These are phyloP conservation scores for Pteropus alecto DNA, from an alignment of 2,113 vertebrate species.

Conservation along the genomic window DNA sequence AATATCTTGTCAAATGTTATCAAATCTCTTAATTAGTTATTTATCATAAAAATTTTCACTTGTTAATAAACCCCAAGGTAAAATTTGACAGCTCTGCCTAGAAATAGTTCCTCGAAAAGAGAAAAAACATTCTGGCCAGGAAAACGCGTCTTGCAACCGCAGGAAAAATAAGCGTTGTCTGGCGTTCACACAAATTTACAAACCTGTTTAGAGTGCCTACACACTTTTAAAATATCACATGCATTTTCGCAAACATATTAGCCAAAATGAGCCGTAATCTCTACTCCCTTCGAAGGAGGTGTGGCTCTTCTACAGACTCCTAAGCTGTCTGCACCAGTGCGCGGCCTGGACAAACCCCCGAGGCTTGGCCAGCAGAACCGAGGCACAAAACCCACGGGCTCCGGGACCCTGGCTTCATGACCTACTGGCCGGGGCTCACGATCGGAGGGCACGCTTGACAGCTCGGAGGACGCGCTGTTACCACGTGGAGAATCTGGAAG, in stretches of 20 bases:
- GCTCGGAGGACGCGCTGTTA: too few species aligned
- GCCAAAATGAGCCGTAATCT: neutral
- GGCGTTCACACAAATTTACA: neutral
- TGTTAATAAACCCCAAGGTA: neutral
- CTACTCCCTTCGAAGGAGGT: neutral
- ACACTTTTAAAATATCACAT: neutral
- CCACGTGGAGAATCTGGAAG: too few species aligned
- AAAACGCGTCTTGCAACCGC: neutral
- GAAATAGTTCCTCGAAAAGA: neutral
- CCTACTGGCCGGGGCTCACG: too few species aligned
- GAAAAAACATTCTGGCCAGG: neutral
- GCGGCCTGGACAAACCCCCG: rapidly evolving
- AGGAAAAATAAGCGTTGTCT: neutral
- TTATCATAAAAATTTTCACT: neutral
- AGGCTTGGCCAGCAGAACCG: rapidly evolving
- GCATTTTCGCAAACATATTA: neutral
- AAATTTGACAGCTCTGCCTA: neutral
- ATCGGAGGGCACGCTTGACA: too few species aligned
- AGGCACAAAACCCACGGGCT: too few species aligned
- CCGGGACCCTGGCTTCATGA: too few species aligned
- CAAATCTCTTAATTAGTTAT: neutral
- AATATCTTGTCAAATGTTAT: neutral
- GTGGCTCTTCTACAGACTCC: neutral
- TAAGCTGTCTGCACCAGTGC: neutral
- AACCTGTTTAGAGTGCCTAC: neutral